These are phyloP conservation scores for Sardinella longiceps DNA, from an alignment of 2,797 vertebrate species.

Conservation along the genomic window DNA sequence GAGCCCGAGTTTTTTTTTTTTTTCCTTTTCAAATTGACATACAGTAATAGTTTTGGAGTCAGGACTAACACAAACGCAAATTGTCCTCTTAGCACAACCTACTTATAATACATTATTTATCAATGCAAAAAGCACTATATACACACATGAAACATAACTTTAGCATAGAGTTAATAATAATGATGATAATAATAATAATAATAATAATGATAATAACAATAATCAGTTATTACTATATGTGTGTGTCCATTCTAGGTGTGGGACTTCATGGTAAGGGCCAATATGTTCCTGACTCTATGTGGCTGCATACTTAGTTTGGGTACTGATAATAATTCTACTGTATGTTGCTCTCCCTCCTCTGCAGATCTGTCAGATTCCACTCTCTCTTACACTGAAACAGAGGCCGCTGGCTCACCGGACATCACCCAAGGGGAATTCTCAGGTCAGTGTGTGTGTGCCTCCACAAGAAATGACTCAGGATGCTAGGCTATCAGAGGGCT, in stretches of 20 bases:
- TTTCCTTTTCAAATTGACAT: too few relatives aligned
- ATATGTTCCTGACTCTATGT: background rate
- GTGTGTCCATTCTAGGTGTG: too few relatives aligned
- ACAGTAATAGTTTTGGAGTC: too few relatives aligned
- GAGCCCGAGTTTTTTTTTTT: too few relatives aligned
- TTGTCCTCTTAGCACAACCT: too few relatives aligned
- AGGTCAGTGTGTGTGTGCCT: constrained; percentile 77
- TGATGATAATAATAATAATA: too few relatives aligned
- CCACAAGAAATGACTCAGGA: background rate
- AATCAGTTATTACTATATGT: too few relatives aligned
- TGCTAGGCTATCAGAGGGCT: background rate
- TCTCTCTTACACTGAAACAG: constrained; percentile 99
- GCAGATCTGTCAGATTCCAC: constrained; percentile 97
- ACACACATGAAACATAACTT: too few relatives aligned
- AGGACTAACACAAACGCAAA: background rate
- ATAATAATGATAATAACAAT: too few relatives aligned
- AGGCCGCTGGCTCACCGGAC: constrained; percentile 92
- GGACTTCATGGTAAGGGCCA: background rate
- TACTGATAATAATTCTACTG: background rate
- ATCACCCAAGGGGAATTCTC: constrained; percentile 91
- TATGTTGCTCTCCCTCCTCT: constrained; percentile 40
- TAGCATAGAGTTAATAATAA: background rate
- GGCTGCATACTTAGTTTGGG: constrained; percentile 39
- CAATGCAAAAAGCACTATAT: too few relatives aligned
- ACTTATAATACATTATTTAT: too few relatives aligned